phyloP scores from a whole-genome alignment of 2,797 vertebrate genomes.

The Denticeps clupeoides region DNA sequence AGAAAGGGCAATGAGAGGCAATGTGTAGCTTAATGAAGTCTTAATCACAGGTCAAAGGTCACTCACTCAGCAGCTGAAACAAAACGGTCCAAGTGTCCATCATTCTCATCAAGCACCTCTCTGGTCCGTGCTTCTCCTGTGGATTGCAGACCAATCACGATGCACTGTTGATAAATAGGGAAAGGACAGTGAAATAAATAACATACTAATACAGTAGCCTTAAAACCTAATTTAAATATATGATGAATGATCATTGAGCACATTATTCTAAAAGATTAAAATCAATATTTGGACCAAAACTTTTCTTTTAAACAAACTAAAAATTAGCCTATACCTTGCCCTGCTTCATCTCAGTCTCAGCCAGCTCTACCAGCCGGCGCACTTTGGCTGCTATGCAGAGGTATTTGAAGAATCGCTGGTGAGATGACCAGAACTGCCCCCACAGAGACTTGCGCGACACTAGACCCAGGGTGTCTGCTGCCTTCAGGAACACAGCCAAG shows the following conservation, averaged over 20 bases:
- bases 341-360: constrained; percentile 69
- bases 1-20: too few species aligned
- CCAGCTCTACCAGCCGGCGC: constrained; percentile 82
- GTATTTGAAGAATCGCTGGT: constrained; percentile 98
- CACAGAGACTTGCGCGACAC: constrained; percentile 91
- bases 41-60: neutral
- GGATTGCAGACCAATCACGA: constrained; percentile 94
- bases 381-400: constrained; percentile 95
- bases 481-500: constrained; percentile 75
- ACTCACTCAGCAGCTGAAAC: constrained; percentile 95
- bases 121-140: constrained; percentile 91
- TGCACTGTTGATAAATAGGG: constrained; percentile 57
- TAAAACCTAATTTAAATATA: too few species aligned
- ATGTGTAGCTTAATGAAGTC: too few species aligned
- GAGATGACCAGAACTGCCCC: constrained; percentile 97
- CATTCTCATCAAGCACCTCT: constrained; percentile 91
- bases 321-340: constrained; percentile 68
- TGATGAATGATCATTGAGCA: too few species aligned
- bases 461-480: constrained; percentile 78
- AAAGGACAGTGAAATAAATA: too few species aligned
- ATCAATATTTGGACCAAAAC: too few species aligned
- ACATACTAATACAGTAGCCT: too few species aligned
- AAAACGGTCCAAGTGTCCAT: constrained; percentile 85
- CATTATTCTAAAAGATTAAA: too few species aligned
- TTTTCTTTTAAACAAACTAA: too few species aligned